Conservation (phyloP, 2,797 vertebrate species). For the Podargus strigoides region DNA sequence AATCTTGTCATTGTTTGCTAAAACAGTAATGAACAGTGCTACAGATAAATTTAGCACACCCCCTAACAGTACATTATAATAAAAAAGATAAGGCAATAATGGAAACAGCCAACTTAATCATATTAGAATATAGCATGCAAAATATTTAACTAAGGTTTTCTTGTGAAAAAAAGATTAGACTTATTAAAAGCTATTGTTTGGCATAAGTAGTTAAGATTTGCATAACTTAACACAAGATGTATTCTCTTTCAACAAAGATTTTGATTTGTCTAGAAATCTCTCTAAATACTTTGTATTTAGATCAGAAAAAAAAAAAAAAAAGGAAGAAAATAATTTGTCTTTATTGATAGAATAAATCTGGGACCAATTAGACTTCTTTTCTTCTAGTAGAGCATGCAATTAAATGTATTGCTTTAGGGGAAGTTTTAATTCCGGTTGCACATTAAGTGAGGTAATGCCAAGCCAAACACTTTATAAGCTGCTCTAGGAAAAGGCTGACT, state of each 20-base stretch:
- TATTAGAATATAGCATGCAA: not conserved
- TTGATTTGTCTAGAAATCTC: not conserved
- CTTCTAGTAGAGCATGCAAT: constrained; percentile 30
- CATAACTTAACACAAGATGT: not conserved
- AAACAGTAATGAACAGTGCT: not conserved
- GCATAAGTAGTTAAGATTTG: not conserved
- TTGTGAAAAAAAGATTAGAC: not conserved
- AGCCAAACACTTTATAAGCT: constrained; percentile 36
- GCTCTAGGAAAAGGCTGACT: constrained; percentile 22
- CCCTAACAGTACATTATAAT: not conserved
- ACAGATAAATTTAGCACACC: not conserved
- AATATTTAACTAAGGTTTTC: not conserved
- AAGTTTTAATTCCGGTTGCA: constrained; percentile 12
- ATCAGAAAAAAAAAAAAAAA: not conserved
- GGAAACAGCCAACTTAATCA: not conserved
- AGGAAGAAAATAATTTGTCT: not conserved
- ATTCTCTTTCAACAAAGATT: not conserved
- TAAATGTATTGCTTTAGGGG: constrained; percentile 42
- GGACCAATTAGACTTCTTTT: constrained; percentile 35
- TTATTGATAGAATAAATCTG: constrained; percentile 49
- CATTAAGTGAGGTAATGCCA: constrained; percentile 56
- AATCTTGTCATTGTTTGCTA: not conserved
- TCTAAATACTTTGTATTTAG: not conserved
- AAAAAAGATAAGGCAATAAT: constrained; percentile 17
- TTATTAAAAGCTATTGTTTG: not conserved